phyloP scores from a whole-genome alignment of 2,888 invertebrate genomes.

The Eupithecia subfuscata region DNA sequence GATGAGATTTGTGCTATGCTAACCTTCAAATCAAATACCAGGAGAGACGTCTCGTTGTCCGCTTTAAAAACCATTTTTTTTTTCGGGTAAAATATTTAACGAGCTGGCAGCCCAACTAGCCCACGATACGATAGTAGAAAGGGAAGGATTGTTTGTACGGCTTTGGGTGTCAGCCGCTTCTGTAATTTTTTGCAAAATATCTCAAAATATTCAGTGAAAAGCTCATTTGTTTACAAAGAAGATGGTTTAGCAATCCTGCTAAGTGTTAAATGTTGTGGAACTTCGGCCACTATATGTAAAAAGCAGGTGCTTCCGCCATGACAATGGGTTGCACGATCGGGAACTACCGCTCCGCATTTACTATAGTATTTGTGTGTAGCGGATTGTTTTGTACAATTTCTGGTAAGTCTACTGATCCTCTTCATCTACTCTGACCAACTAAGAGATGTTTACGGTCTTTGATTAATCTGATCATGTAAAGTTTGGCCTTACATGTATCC shows the following conservation, averaged over 20 bases:
- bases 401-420: slow-evolving; percentile 65
- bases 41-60: too few relatives aligned
- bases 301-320: slow-evolving; percentile 78
- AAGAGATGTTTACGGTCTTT: neutral
- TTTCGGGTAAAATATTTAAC: slow-evolving; percentile 2
- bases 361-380: slow-evolving; percentile 77
- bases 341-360: slow-evolving; percentile 72
- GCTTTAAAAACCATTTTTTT: too few relatives aligned
- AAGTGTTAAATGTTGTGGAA: slow-evolving; percentile 66
- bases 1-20: too few relatives aligned
- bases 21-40: too few relatives aligned
- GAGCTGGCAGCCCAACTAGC: slow-evolving; percentile 54
- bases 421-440: slow-evolving; percentile 37
- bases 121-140: slow-evolving; percentile 37
- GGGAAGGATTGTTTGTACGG: slow-evolving; percentile 76
- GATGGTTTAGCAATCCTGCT: slow-evolving; percentile 71
- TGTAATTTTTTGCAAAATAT: slow-evolving; percentile 72
- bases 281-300: slow-evolving; percentile 68
- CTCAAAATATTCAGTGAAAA: slow-evolving; percentile 70
- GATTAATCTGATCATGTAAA: neutral
- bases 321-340: slow-evolving; percentile 74
- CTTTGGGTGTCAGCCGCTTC: slow-evolving; percentile 81
- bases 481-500: slow-evolving; percentile 33
- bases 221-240: slow-evolving; percentile 64
- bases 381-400: slow-evolving; percentile 71